Evolutionary conservation across 2,797 vertebrate species (phyloP), one percentile per base, ranked within the genome.

Genomic region (Sebastes reedi): DNA sequence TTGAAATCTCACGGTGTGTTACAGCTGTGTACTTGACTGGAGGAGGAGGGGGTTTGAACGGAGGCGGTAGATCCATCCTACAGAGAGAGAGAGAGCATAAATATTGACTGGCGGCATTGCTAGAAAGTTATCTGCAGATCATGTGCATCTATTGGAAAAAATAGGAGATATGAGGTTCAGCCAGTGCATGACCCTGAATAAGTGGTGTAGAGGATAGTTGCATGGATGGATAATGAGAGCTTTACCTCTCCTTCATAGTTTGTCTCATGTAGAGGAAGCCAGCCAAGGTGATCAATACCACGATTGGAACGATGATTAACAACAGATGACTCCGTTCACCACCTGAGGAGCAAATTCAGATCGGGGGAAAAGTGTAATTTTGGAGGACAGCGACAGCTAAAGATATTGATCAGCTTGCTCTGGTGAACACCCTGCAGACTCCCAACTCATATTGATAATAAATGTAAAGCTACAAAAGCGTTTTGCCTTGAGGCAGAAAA

Each of bases 11-110:
- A 3, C 22, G 22, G 8, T 22, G 68, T 80, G 71, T 90, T 32
- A 84, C 72, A 42, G 92, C 75, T 4, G 84, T 76, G 36, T 95
- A 95, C 81, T 95, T 96, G 13, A 92, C 65, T 7, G 95, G 95
- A 75, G 95, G 95, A 29, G 95, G 96, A 27, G 95, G 95, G 5
- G 95, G 95, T 60, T 96, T 96, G 87, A 96, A 96, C 0, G 95
- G 55, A 22, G 94, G 95, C 0, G 95, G 95, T 2, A 77, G 59
- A 83, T 94, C 89, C 92, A 94, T 86, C 84, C 95, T 96, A 14
- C 5, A 79, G 16, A 39, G 22, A 29, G 13, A 65, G 9, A 69
- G 8, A 39, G 8, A 64, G 22, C 34, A 42, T 10, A 10, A 12
- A 29, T 50, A 73, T 64, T 71, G 60, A 89, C 46, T 78, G 32